A percentile compares a stretch with the other conserved stretches of the same genome.
Conservation (phyloP, 1,140 invertebrate species). For the Chironomus striatipennis region DNA sequence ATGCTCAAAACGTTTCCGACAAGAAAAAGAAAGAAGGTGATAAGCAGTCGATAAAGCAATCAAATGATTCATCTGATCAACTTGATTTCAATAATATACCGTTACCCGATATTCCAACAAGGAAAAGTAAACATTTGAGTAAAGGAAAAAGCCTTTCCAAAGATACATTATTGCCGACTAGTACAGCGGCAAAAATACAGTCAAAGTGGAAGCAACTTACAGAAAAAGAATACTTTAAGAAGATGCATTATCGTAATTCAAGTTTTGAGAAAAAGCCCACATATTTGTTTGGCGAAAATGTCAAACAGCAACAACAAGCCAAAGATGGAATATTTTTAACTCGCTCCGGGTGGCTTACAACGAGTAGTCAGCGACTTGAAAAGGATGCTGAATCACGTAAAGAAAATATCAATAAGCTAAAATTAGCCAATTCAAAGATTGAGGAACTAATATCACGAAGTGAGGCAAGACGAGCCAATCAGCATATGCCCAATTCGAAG, state of each 20-base stretch:
- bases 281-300: conserved; percentile 38
- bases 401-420: conserved; percentile 29
- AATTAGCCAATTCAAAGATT: conserved; percentile 34
- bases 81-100: conserved; percentile 37
- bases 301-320: conserved; percentile 24
- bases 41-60: conserved; percentile 6
- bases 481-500: conserved; percentile 26
- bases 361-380: conserved; percentile 32
- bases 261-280: conserved; percentile 29
- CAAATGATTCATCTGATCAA: conserved; percentile 31
- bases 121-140: conserved; percentile 29
- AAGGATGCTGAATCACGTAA: conserved; percentile 26
- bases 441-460: conserved; percentile 38
- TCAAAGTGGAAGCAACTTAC: not conserved
- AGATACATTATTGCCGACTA: conserved; percentile 21
- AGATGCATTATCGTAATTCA: conserved; percentile 26
- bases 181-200: conserved; percentile 16
- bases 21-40: conserved; percentile 7
- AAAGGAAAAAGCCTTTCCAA: not conserved
- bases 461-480: conserved; percentile 31
- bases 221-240: conserved; percentile 19
- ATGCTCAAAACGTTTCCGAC: not conserved
- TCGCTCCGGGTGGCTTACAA: conserved; percentile 40
- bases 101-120: conserved; percentile 35
- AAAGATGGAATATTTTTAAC: conserved; percentile 38